A percentile compares a stretch with the other conserved stretches of the same genome.
Evolutionary conservation across 1,140 invertebrate genomes (phyloP).

Genomic region (Heliconius hewitsoni): DNA sequence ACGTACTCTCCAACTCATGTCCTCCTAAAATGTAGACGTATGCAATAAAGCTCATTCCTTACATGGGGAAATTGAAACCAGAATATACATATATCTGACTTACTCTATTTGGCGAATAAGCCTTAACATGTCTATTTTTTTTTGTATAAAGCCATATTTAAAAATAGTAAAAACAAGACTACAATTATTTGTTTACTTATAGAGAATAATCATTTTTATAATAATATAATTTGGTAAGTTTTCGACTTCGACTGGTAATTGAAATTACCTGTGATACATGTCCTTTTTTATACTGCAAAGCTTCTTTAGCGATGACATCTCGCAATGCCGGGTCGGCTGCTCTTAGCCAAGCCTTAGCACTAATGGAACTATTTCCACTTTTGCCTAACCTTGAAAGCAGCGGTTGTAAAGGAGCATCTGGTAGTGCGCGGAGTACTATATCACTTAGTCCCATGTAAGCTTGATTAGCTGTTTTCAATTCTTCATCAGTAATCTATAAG

Average conservation of each 20-base stretch:
- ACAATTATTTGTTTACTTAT: no score
- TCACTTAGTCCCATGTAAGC: slow-evolving; percentile 88
- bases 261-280: slow-evolving; percentile 82
- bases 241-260: background rate
- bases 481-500: slow-evolving; percentile 84
- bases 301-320: slow-evolving; percentile 92
- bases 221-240: background rate
- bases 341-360: slow-evolving; percentile 87
- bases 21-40: slow-evolving; percentile 80
- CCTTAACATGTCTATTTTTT: no score
- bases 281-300: slow-evolving; percentile 89
- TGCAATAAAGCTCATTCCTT: background rate
- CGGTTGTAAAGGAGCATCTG: slow-evolving; percentile 88
- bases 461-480: slow-evolving; percentile 85
- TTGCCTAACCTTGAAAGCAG: slow-evolving; percentile 84
- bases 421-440: slow-evolving; percentile 88
- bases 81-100: no score
- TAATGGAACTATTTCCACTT: slow-evolving; percentile 72
- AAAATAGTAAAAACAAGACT: no score
- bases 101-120: no score
- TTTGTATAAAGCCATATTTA: no score
- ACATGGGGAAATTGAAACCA: background rate
- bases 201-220: background rate
- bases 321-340: slow-evolving; percentile 88
- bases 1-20: slow-evolving; percentile 86